phyloP scores from a whole-genome alignment of 1,140 invertebrate species.

The Orchestia grillus region DNA sequence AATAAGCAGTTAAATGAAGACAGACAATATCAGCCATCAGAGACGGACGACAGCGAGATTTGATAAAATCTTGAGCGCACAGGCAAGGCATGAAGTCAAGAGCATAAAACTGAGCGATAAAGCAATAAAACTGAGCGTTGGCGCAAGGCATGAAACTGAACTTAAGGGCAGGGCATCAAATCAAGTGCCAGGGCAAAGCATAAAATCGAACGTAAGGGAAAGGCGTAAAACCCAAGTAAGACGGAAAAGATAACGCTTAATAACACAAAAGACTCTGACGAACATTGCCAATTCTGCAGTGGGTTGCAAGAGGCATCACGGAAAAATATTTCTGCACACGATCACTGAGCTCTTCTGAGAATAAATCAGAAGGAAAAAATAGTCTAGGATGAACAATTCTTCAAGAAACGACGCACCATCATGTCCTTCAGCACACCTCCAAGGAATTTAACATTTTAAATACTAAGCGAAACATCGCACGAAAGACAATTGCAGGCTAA shows the following conservation, averaged over 20 bases:
- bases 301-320: background rate
- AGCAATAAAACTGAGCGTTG: background rate
- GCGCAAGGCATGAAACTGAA: background rate
- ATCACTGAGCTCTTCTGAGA: no score
- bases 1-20: conserved; percentile 25
- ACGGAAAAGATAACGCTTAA: background rate
- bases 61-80: background rate
- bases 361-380: no score
- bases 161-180: background rate
- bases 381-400: no score
- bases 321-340: no score
- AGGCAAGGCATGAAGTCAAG: background rate
- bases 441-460: background rate
- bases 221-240: background rate
- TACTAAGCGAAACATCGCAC: no score
- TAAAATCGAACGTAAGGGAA: background rate
- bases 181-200: background rate
- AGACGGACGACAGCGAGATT: background rate
- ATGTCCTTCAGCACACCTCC: no score
- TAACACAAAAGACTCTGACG: background rate
- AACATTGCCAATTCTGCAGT: background rate
- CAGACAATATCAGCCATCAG: background rate
- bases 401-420: no score
- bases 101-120: background rate
- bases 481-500: no score